phyloP scores from a whole-genome alignment of 2,888 invertebrate genomes.

The Miltochrista miniata region DNA sequence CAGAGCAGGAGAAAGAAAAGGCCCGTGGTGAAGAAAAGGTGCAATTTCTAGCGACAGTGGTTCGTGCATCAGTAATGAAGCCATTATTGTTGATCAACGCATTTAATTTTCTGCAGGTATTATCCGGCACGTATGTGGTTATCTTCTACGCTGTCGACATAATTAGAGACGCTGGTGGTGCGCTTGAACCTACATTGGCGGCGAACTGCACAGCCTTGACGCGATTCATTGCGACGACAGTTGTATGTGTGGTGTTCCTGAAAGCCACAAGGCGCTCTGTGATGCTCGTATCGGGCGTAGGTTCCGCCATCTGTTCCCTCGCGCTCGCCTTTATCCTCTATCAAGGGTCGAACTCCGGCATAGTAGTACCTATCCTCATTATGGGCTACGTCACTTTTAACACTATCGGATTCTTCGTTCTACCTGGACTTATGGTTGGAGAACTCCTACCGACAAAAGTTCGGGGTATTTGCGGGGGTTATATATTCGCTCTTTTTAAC shows the following conservation, averaged over 20 bases:
- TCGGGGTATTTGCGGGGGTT: conserved; percentile 88
- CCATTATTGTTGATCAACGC: conserved; percentile 89
- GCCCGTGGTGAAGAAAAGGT: conserved; percentile 69
- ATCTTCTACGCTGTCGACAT: conserved; percentile 92
- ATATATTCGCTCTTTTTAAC: conserved; percentile 89
- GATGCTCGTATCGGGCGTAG: conserved; percentile 86
- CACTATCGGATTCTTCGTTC: conserved; percentile 88
- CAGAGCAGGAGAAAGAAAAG: conserved; percentile 84
- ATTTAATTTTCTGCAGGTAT: conserved; percentile 88
- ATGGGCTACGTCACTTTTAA: conserved; percentile 89
- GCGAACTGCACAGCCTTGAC: conserved; percentile 88
- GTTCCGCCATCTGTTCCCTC: conserved; percentile 86
- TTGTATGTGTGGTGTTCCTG: conserved; percentile 86
- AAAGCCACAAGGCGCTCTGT: conserved; percentile 86
- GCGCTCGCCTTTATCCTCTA: conserved; percentile 72
- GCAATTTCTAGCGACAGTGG: conserved; percentile 80
- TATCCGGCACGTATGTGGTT: conserved; percentile 90
- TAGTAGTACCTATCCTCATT: conserved; percentile 67
- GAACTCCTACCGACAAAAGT: conserved; percentile 90
- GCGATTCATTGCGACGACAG: conserved; percentile 85
- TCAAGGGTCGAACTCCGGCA: conserved; percentile 52
- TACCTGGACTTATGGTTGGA: conserved; percentile 90
- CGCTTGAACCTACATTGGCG: conserved; percentile 73
- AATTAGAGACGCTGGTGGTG: conserved; percentile 83
- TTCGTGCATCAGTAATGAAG: conserved; percentile 86